phyloP scores from a whole-genome alignment of 2,888 invertebrate species.

The Dryobotodes eremita region DNA sequence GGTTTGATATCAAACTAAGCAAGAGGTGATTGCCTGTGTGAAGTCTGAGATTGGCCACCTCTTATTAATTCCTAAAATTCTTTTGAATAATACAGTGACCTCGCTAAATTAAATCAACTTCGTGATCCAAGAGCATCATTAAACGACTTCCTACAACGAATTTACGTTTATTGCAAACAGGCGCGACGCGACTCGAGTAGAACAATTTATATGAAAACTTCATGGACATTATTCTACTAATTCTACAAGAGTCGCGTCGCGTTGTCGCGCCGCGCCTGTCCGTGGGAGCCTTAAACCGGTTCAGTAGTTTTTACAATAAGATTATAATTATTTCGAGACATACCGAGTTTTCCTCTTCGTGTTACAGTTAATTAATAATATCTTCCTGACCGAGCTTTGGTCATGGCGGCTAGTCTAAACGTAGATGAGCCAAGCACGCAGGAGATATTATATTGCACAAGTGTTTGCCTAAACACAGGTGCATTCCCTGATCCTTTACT shows the following conservation, averaged over 20 bases:
- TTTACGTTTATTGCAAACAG: too few species aligned
- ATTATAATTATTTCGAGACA: too few species aligned
- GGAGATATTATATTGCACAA: neutral
- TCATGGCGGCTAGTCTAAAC: neutral
- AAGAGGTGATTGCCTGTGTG: neutral
- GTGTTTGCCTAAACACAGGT: neutral
- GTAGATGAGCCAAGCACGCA: neutral
- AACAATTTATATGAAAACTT: too few species aligned
- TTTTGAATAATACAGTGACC: neutral
- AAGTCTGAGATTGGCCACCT: too few species aligned
- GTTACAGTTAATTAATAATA: too few species aligned
- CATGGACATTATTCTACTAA: too few species aligned
- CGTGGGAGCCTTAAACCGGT: too few species aligned
- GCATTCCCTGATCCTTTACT: neutral
- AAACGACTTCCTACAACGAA: too few species aligned
- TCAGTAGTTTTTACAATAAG: neutral
- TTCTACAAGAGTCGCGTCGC: too few species aligned
- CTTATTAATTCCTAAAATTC: neutral
- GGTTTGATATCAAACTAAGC: neutral
- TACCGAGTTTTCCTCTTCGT: too few species aligned
- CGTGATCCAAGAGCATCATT: neutral
- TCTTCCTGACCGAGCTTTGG: neutral
- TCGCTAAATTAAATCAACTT: neutral
- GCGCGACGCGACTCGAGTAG: too few species aligned
- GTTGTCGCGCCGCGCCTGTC: too few species aligned